These are phyloP conservation scores for Saxidomus purpurata DNA, from an alignment of 1,140 invertebrate genomes.

Conservation along the genomic window DNA sequence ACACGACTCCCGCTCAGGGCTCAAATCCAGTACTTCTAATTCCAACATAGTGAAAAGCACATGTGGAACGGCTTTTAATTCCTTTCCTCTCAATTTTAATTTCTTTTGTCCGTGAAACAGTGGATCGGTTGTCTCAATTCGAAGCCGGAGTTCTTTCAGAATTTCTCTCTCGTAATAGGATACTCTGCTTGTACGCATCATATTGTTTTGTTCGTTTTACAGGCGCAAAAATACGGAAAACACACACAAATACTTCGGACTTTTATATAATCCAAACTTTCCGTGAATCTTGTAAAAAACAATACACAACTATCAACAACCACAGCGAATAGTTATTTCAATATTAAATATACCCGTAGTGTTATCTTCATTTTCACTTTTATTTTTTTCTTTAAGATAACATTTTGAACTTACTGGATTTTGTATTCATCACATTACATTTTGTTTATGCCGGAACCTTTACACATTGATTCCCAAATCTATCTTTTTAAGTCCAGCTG, in stretches of 20 bases:
- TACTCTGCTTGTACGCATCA: constrained; percentile 12
- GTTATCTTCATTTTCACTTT: not conserved
- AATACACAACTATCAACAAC: too few relatives aligned
- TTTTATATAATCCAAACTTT: too few relatives aligned
- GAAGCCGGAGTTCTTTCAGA: constrained; percentile 75
- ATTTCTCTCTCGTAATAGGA: constrained; percentile 45
- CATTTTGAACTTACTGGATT: not conserved
- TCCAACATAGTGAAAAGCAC: constrained; percentile 83
- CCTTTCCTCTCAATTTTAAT: constrained; percentile 83
- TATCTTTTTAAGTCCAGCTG: not conserved
- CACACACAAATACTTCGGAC: too few relatives aligned
- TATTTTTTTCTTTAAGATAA: not conserved
- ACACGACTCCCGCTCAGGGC: constrained; percentile 85
- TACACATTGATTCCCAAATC: too few relatives aligned
- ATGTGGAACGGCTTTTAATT: constrained; percentile 79
- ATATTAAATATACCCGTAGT: not conserved
- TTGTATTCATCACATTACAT: not conserved
- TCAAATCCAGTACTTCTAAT: constrained; percentile 86
- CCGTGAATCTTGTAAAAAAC: too few relatives aligned
- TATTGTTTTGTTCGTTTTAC: not conserved
- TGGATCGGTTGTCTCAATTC: constrained; percentile 84
- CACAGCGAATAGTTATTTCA: not conserved
- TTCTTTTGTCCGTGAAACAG: constrained; percentile 83
- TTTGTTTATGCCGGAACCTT: not conserved
- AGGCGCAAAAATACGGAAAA: too few relatives aligned